These are phyloP conservation scores for Mesitornis unicolor DNA, from an alignment of 2,113 vertebrate species.

Conservation along the genomic window DNA sequence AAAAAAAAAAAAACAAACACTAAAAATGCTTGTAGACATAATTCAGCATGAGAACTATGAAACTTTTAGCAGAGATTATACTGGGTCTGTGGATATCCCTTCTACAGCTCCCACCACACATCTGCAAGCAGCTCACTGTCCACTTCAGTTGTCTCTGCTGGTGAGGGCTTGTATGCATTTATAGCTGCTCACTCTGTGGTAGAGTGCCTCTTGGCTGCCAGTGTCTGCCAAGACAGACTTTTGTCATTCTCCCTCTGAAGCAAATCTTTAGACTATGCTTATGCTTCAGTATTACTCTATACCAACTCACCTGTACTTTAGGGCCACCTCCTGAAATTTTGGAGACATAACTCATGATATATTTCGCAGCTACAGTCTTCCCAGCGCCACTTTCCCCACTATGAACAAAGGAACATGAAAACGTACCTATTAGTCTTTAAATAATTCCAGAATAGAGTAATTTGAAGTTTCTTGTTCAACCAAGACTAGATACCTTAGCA, in stretches of 20 bases:
- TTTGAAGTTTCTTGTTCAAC: not conserved
- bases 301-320: conserved; percentile 88
- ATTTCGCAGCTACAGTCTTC: conserved; percentile 97
- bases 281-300: not conserved
- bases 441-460: not conserved
- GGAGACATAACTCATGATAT: conserved; percentile 96
- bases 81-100: not conserved
- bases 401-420: not conserved
- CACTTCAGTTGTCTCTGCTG: not conserved
- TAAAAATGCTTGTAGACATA: not conserved
- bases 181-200: not conserved
- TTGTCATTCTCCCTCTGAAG: not conserved
- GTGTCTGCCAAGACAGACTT: not conserved
- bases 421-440: not conserved
- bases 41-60: not conserved
- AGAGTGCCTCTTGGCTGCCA: not conserved
- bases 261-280: not conserved
- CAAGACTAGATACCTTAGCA: not conserved
- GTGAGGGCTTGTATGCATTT: not conserved
- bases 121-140: not conserved
- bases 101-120: not conserved
- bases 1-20: not conserved
- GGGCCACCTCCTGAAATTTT: conserved; percentile 93
- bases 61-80: not conserved
- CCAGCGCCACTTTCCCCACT: conserved; percentile 97